Conservation (phyloP, 64 coral and sea anemone genomes). For the Catalaphyllia jardinei region DNA sequence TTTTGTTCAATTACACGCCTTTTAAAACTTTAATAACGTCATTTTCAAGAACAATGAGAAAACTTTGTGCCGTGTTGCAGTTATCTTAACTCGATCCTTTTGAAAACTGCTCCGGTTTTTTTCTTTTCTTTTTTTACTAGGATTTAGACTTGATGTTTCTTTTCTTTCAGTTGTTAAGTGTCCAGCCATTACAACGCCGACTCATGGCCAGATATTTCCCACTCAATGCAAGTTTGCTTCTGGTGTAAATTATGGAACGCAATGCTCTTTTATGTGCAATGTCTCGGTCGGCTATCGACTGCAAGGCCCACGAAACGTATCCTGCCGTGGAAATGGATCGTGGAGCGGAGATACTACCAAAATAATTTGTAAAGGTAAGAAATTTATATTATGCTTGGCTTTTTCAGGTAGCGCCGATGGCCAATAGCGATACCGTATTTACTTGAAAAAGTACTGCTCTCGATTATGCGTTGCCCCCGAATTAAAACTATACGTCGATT, state of each 20-base stretch:
- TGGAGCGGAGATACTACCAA: constrained; percentile 29
- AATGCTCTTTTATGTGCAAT: constrained; percentile 59
- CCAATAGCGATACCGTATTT: neutral
- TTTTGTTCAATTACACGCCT: too few species aligned
- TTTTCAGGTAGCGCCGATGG: neutral
- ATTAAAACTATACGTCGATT: too few species aligned
- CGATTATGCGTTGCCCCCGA: too few species aligned
- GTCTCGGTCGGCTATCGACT: constrained; percentile 19
- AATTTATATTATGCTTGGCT: neutral
- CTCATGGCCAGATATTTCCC: neutral
- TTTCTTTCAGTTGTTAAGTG: constrained; percentile 11
- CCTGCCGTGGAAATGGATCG: constrained; percentile 37
- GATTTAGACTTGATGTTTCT: neutral
- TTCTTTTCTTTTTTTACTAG: too few species aligned
- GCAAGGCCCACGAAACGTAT: neutral
- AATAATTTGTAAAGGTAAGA: constrained; percentile 28
- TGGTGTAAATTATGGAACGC: constrained; percentile 37
- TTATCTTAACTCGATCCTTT: too few species aligned
- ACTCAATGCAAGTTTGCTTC: neutral
- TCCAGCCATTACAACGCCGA: neutral
- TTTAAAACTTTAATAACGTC: too few species aligned
- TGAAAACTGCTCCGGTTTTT: too few species aligned
- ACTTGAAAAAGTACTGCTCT: neutral
- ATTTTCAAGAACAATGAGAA: too few species aligned
- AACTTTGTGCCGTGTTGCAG: too few species aligned